Evolutionary conservation across 2,888 invertebrate species (phyloP), one percentile per base, ranked within the genome.

Genomic region (Suillia variegata): DNA sequence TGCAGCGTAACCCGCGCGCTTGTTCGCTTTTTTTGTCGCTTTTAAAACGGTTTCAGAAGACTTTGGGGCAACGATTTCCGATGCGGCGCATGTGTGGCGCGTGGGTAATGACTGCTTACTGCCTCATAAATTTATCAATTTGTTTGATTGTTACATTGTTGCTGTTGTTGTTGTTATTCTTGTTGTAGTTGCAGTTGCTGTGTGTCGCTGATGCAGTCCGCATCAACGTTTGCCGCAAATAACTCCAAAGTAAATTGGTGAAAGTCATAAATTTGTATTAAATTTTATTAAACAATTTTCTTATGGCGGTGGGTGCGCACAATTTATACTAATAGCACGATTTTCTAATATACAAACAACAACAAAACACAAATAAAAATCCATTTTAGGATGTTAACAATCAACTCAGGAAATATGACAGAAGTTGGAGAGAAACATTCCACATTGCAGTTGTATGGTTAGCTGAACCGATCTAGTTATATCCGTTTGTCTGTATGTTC

Each of bases 201-300:
- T 50, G 42, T 20, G 49, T 18, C 12, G 22, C 24, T 49, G 59
- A 65, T 58, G 33, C 59, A 63, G 18, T 17, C 12, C 49, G 42
- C 21, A 21, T 61, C 57, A 47, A 18, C 26, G 20, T 47, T 53
- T 38, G 20, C 33, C 15, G 18, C 33, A 17, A n/a, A n/a, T 13
- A 6, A 45, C 18, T 45, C 31, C 13, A 15, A 42, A 60, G 52
- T 64, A 67, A 71, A 68, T 70, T 68, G 69, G 57, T 58, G 60
- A 70, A 59, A 62, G 64, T 67, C 70, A 76, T 76, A 71, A 76
- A 76, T 76, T 75, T 70, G 65, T 68, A 75, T 75, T 73, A 73
- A 66, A 65, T 64, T 64, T 59, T 59, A 59, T 54, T 54, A 15
- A 26, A 2, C 10, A n/a, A 15, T 6, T 24, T 26, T 34, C 49